Conservation (phyloP, 2,113 vertebrate species). For the Bubo bubo region DNA sequence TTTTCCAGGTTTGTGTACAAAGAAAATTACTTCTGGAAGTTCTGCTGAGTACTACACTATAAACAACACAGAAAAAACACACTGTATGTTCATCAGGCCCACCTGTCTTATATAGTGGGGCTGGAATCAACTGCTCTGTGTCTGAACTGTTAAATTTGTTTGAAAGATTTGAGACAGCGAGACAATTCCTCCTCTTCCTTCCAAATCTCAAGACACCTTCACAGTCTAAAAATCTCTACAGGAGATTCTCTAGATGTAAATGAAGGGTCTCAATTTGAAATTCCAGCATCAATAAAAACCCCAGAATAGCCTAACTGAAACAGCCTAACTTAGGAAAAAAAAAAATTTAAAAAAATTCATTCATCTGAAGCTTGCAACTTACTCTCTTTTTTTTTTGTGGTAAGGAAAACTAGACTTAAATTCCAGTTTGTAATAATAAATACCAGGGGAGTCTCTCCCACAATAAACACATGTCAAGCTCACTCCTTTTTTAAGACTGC, state of each 20-base stretch:
- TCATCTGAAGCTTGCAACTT: not conserved
- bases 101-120: not conserved
- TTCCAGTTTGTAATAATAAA: not conserved
- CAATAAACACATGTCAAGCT: not conserved
- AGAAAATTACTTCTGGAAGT: not conserved
- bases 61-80: not conserved
- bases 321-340: not conserved
- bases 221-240: not conserved
- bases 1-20: not conserved
- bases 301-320: not conserved
- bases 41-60: not conserved
- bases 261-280: not conserved
- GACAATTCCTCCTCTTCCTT: not conserved
- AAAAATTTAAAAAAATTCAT: not conserved
- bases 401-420: not conserved
- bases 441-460: not conserved
- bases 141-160: not conserved
- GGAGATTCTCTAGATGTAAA: not conserved
- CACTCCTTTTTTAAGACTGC: not conserved
- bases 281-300: not conserved
- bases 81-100: not conserved
- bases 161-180: not conserved
- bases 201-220: not conserved
- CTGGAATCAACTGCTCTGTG: not conserved
- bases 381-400: not conserved